Conservation (phyloP, 2,888 invertebrate species). For the Epistrophella euchroma region DNA sequence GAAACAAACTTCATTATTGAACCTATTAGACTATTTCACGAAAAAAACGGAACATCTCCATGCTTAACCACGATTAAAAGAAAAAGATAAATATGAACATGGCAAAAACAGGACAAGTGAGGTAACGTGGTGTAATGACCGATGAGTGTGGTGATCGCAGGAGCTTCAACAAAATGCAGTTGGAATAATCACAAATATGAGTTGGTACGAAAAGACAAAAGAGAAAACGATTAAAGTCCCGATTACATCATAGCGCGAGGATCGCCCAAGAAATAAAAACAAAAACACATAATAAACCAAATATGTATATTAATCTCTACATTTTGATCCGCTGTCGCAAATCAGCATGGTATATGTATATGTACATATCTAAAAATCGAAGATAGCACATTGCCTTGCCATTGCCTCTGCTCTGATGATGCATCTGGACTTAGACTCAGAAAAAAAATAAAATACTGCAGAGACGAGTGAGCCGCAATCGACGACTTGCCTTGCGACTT, state of each 20-base stretch:
- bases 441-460: neutral
- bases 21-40: neutral
- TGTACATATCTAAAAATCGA: conserved; percentile 23
- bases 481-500: conserved; percentile 52
- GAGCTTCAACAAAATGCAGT: conserved; percentile 46
- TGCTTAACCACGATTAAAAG: neutral
- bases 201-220: conserved; percentile 57
- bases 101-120: conserved; percentile 45
- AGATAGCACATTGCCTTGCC: conserved; percentile 24
- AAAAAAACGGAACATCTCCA: neutral
- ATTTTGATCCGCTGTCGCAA: conserved; percentile 49
- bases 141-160: conserved; percentile 37
- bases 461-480: conserved; percentile 30
- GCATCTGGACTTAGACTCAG: conserved; percentile 36
- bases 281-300: conserved; percentile 34
- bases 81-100: conserved; percentile 5
- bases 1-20: neutral
- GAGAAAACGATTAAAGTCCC: conserved; percentile 72
- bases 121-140: conserved; percentile 70
- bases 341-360: conserved; percentile 19
- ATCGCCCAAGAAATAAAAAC: conserved; percentile 44
- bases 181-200: conserved; percentile 52
- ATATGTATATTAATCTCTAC: conserved; percentile 38
- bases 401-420: conserved; percentile 29
- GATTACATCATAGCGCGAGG: conserved; percentile 72